phyloP scores from a whole-genome alignment of 2,797 vertebrate species.

The Schizothorax lantsangensis region DNA sequence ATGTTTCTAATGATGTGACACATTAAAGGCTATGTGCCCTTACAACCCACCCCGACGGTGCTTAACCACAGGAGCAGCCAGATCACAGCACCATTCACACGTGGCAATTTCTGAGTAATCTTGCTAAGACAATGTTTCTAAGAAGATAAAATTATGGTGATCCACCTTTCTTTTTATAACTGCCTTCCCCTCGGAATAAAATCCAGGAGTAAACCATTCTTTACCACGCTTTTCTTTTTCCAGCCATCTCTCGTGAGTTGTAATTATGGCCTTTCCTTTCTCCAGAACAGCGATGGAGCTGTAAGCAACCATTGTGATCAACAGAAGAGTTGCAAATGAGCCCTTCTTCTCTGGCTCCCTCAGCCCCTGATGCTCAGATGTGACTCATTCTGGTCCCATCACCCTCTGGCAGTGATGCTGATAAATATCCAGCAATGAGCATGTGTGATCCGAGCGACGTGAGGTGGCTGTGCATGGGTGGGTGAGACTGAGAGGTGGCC shows the following conservation, averaged over 20 bases:
- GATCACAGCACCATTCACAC: conserved; percentile 10
- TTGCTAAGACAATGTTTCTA: conserved; percentile 37
- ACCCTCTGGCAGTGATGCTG: neutral
- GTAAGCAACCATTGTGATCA: conserved; percentile 39
- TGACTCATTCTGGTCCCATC: conserved; percentile 48
- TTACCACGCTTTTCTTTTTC: conserved; percentile 27
- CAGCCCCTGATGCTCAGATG: conserved; percentile 46
- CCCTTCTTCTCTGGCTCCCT: conserved; percentile 29
- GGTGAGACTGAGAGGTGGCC: conserved; percentile 29
- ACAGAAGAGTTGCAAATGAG: conserved; percentile 40
- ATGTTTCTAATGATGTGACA: conserved; percentile 28
- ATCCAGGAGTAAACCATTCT: neutral
- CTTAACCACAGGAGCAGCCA: conserved; percentile 29
- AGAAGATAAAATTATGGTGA: conserved; percentile 41
- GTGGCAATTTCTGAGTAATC: conserved; percentile 33
- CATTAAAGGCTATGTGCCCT: conserved; percentile 43
- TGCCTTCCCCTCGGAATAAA: neutral
- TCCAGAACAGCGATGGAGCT: conserved; percentile 13
- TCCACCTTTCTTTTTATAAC: conserved; percentile 51
- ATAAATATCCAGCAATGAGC: conserved; percentile 28
- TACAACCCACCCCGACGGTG: conserved; percentile 24
- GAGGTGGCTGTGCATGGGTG: conserved; percentile 25
- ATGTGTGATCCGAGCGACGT: conserved; percentile 15
- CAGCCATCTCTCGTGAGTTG: conserved; percentile 42
- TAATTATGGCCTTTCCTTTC: conserved; percentile 53